Evolutionary conservation across 2,888 invertebrate species (phyloP).

Genomic region (Agrotis puta): DNA sequence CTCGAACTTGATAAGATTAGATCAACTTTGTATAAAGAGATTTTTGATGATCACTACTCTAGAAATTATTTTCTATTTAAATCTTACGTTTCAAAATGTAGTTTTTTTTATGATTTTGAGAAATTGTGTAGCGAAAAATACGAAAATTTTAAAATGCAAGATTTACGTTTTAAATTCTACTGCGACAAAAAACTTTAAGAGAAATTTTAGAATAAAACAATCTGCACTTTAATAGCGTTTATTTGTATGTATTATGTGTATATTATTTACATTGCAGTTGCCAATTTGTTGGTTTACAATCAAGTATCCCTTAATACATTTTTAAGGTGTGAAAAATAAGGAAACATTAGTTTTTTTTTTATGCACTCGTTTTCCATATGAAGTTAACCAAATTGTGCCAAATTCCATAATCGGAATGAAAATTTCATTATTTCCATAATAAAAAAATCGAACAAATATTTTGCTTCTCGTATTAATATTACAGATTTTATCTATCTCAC

Average conservation of each 20-base stretch:
- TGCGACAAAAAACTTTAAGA: neutral
- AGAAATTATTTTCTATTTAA: neutral
- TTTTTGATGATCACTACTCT: slow-evolving; percentile 1
- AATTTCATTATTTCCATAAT: no score
- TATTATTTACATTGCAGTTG: no score
- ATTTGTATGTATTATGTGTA: no score
- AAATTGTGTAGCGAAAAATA: neutral
- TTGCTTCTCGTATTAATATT: no score
- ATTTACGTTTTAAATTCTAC: neutral
- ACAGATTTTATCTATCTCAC: neutral
- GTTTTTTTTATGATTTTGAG: neutral
- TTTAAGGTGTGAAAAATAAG: no score
- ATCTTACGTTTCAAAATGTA: neutral
- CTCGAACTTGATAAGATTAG: slow-evolving; percentile 7
- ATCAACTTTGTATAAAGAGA: neutral
- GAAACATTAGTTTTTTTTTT: no score
- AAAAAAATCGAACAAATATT: no score
- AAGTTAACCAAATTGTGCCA: no score
- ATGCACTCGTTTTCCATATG: neutral
- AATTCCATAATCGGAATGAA: no score
- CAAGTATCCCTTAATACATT: neutral
- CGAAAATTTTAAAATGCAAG: neutral
- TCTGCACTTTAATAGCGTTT: no score
- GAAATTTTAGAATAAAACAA: no score
- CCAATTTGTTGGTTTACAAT: no score